Conservation (phyloP, 2,113 vertebrate genomes). For the Peromyscus maniculatus region DNA sequence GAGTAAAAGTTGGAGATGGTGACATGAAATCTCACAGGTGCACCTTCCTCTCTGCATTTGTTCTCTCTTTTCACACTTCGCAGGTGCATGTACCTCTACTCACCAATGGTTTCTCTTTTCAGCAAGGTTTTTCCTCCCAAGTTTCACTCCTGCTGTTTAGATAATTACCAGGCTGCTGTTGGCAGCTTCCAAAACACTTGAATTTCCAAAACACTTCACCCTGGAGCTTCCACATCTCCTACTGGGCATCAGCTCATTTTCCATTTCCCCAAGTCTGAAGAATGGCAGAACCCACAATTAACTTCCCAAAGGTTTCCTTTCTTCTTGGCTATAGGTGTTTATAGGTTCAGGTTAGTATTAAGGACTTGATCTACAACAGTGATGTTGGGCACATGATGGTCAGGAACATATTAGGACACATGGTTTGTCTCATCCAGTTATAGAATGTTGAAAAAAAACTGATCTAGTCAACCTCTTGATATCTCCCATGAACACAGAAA, state of each 20-base stretch:
- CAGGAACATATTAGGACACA: constrained; percentile 37
- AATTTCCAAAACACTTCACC: constrained; percentile 23
- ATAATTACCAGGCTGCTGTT: constrained; percentile 57
- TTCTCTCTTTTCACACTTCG: not conserved
- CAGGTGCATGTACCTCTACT: not conserved
- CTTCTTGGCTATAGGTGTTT: constrained; percentile 48
- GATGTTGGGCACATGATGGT: constrained; percentile 19
- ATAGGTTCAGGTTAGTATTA: constrained; percentile 62
- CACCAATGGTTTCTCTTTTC: constrained; percentile 31
- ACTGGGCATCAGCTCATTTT: constrained; percentile 64
- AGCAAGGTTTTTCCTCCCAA: not conserved
- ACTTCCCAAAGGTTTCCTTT: constrained; percentile 41
- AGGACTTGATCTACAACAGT: constrained; percentile 62
- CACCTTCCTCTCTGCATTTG: not conserved
- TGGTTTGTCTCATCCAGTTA: constrained; percentile 51
- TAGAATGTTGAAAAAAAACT: not conserved
- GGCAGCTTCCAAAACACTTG: constrained; percentile 65
- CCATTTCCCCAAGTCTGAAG: constrained; percentile 29
- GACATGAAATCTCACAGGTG: constrained; percentile 27
- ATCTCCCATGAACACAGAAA: constrained; percentile 16
- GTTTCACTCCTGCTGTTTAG: not conserved
- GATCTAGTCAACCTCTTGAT: not conserved
- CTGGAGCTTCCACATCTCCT: constrained; percentile 4
- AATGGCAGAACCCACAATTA: constrained; percentile 72
- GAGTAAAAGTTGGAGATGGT: not conserved